Evolutionary conservation across 92 coral and sea anemone species (phyloP).

Genomic region (Ricordea florida): DNA sequence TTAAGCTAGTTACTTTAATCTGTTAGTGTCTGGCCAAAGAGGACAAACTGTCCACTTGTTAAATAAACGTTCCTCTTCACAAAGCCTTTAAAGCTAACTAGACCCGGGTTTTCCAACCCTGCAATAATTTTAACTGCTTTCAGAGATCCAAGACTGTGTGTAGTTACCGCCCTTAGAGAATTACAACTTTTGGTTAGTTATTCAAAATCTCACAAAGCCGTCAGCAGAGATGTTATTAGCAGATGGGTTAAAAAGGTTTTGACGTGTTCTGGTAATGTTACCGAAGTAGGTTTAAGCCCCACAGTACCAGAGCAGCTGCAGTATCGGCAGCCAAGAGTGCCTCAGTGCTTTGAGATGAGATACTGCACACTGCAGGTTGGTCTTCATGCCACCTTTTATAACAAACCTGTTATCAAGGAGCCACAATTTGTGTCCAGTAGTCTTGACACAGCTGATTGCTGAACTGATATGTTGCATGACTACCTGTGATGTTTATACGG

Average conservation of each 20-base stretch:
- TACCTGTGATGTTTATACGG: too few species aligned
- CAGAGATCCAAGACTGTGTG: slow-evolving; percentile 25
- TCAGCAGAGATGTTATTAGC: slow-evolving; percentile 13
- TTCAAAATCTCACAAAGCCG: slow-evolving; percentile 16
- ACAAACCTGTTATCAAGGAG: slow-evolving; percentile 7
- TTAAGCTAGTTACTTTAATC: neutral
- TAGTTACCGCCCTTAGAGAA: slow-evolving; percentile 6
- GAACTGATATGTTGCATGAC: too few species aligned
- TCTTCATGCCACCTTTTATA: slow-evolving; percentile 17
- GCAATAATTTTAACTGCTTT: slow-evolving; percentile 9
- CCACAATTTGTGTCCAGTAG: slow-evolving; percentile 1
- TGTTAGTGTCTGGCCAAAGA: too few species aligned
- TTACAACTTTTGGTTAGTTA: slow-evolving; percentile 19
- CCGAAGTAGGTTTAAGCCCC: slow-evolving; percentile 5
- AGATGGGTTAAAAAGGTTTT: slow-evolving; percentile 29
- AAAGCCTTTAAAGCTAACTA: too few species aligned
- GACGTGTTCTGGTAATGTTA: slow-evolving; percentile 2
- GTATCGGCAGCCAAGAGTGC: neutral
- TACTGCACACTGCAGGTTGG: slow-evolving; percentile 8
- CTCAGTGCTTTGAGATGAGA: neutral
- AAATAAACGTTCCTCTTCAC: too few species aligned
- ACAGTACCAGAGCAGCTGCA: slow-evolving; percentile 13
- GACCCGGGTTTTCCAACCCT: slow-evolving; percentile 5
- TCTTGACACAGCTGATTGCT: neutral
- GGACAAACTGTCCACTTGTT: too few species aligned